A percentile compares a stretch with the other conserved stretches of the same genome.
phyloP scores from a whole-genome alignment of 2,113 vertebrate species.

The Tetraodon nigroviridis region DNA sequence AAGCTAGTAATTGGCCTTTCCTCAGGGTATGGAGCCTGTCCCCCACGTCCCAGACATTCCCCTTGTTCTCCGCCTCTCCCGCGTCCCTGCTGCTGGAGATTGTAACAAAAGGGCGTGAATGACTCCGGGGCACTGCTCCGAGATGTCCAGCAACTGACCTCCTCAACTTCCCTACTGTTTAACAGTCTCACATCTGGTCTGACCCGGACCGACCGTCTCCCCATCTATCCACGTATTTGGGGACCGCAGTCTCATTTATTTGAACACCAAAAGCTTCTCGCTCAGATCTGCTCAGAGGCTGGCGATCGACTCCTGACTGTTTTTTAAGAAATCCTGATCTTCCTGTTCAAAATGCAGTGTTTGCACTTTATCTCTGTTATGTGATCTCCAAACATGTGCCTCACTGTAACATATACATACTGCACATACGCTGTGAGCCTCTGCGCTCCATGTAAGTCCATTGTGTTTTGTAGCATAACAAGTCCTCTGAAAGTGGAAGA shows the following conservation, averaged over 20 bases:
- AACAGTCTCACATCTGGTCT: slow-evolving; percentile 57
- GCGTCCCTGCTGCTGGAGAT: slow-evolving; percentile 23
- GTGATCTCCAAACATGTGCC: slow-evolving; percentile 20
- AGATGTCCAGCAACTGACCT: slow-evolving; percentile 53
- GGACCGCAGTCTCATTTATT: slow-evolving; percentile 10
- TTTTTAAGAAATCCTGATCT: slow-evolving; percentile 18
- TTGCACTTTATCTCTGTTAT: slow-evolving; percentile 17
- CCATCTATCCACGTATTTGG: slow-evolving; percentile 33
- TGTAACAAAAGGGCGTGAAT: slow-evolving; percentile 59
- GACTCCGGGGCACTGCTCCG: slow-evolving; percentile 50
- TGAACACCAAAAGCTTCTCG: slow-evolving; percentile 21
- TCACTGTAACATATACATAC: slow-evolving; percentile 13
- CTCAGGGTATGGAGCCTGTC: slow-evolving; percentile 56
- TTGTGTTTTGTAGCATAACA: slow-evolving; percentile 38
- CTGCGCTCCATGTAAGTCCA: not conserved
- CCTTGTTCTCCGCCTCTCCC: slow-evolving; percentile 26
- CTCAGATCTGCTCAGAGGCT: slow-evolving; percentile 22
- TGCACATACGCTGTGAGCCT: slow-evolving; percentile 3
- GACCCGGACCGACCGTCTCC: slow-evolving; percentile 59
- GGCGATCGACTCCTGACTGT: slow-evolving; percentile 34
- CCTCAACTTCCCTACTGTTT: slow-evolving; percentile 56
- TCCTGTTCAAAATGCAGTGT: slow-evolving; percentile 4
- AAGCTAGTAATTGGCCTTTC: slow-evolving; percentile 62
- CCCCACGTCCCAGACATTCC: slow-evolving; percentile 58
- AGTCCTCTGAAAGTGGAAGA: slow-evolving; percentile 18